Conservation (phyloP, 2,113 vertebrate genomes). For the Sinocyclocheilus maitianheensis region DNA sequence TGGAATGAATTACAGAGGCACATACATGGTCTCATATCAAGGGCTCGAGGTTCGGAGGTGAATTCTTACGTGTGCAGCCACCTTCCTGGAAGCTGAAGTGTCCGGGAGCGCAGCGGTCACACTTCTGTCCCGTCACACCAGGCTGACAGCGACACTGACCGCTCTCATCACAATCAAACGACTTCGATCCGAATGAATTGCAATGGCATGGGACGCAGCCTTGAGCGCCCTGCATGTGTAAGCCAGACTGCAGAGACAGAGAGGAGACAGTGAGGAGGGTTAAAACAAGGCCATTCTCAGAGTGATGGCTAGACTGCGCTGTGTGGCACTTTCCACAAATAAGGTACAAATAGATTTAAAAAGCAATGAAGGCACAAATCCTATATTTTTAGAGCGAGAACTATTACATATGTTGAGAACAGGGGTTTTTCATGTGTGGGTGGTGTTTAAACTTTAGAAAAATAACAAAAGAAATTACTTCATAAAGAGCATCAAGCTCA, state of each 20-base stretch:
- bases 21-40: too few relatives aligned
- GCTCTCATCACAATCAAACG: slow-evolving; percentile 88
- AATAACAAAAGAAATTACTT: background rate
- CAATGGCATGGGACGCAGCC: slow-evolving; percentile 92
- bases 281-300: background rate
- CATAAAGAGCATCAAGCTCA: background rate
- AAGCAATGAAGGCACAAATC: background rate
- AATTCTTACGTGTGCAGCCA: slow-evolving; percentile 87
- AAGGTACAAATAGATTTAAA: background rate
- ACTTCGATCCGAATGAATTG: slow-evolving; percentile 97
- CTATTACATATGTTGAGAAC: background rate
- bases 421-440: background rate
- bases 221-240: slow-evolving; percentile 78
- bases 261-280: background rate
- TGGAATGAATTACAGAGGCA: background rate
- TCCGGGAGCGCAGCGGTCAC: slow-evolving; percentile 87
- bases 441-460: background rate
- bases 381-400: background rate
- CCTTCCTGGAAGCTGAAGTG: slow-evolving; percentile 96
- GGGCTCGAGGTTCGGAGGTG: slow-evolving; percentile 27
- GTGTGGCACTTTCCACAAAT: background rate
- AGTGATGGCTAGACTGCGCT: background rate
- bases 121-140: slow-evolving; percentile 90
- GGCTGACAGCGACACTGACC: slow-evolving; percentile 96
- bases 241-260: slow-evolving; percentile 74